These are phyloP conservation scores for Eudorcas thomsonii DNA, from an alignment of 2,113 vertebrate species.

Conservation along the genomic window DNA sequence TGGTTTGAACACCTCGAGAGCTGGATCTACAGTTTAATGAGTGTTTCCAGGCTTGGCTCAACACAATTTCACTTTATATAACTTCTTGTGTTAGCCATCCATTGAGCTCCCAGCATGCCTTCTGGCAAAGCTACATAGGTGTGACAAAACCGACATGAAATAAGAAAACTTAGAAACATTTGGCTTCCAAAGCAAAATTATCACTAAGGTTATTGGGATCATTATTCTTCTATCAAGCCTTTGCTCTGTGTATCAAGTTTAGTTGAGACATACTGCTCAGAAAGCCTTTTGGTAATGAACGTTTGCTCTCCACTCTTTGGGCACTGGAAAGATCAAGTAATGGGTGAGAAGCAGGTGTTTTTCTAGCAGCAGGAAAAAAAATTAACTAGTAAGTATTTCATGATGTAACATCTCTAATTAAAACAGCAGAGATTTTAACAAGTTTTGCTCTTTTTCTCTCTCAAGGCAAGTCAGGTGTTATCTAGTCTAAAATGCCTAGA, in stretches of 20 bases:
- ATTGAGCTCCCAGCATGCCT: neutral
- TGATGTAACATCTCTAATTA: constrained; percentile 58
- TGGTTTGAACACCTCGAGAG: neutral
- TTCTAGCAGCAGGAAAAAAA: constrained; percentile 66
- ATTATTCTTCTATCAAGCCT: neutral
- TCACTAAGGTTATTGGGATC: neutral
- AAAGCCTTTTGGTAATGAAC: constrained; percentile 13
- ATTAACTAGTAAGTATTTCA: constrained; percentile 69
- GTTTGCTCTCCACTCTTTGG: constrained; percentile 59
- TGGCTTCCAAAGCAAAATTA: neutral
- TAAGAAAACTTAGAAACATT: neutral
- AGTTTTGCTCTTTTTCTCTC: constrained; percentile 55
- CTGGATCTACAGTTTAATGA: neutral
- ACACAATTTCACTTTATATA: neutral
- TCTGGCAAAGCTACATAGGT: neutral
- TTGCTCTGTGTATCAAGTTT: neutral
- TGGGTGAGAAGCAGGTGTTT: constrained; percentile 32
- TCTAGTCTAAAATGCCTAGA: constrained; percentile 50
- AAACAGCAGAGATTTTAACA: constrained; percentile 64
- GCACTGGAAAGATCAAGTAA: constrained; percentile 55
- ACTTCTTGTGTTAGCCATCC: neutral
- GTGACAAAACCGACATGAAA: neutral
- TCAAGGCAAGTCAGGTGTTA: constrained; percentile 67
- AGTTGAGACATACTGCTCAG: constrained; percentile 26
- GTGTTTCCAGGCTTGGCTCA: neutral